These are phyloP conservation scores for Polietes domitor DNA, from an alignment of 2,888 invertebrate species.

Conservation along the genomic window DNA sequence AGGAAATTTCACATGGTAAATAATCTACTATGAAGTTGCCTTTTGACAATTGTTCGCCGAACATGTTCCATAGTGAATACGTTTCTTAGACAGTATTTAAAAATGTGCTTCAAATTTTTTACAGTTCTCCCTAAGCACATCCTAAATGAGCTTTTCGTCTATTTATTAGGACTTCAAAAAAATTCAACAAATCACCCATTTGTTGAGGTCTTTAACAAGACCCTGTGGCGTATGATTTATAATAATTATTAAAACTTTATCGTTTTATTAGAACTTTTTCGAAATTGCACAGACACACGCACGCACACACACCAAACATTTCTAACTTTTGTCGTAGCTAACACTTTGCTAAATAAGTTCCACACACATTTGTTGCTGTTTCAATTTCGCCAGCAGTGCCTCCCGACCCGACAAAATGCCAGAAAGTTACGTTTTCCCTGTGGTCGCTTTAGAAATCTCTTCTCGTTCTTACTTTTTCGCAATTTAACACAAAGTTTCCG, in stretches of 20 bases:
- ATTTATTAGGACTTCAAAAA: too few species aligned
- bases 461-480: neutral
- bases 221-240: slow-evolving; percentile 14
- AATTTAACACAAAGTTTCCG: neutral
- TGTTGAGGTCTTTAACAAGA: neutral
- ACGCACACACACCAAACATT: neutral
- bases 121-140: too few species aligned
- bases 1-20: too few species aligned
- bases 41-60: too few species aligned
- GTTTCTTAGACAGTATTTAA: too few species aligned
- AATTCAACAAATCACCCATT: too few species aligned
- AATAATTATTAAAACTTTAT: neutral
- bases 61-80: too few species aligned
- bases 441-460: neutral
- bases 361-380: slow-evolving; percentile 30
- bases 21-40: too few species aligned
- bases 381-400: neutral
- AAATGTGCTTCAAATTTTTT: too few species aligned
- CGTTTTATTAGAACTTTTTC: neutral
- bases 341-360: slow-evolving; percentile 13
- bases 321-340: slow-evolving; percentile 10
- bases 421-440: neutral
- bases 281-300: too few species aligned
- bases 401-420: neutral
- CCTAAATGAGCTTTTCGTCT: too few species aligned